Evolutionary conservation across 2,113 vertebrate genomes (phyloP), one percentile per base, ranked within the genome.

Genomic region (Xenopus laevis): DNA sequence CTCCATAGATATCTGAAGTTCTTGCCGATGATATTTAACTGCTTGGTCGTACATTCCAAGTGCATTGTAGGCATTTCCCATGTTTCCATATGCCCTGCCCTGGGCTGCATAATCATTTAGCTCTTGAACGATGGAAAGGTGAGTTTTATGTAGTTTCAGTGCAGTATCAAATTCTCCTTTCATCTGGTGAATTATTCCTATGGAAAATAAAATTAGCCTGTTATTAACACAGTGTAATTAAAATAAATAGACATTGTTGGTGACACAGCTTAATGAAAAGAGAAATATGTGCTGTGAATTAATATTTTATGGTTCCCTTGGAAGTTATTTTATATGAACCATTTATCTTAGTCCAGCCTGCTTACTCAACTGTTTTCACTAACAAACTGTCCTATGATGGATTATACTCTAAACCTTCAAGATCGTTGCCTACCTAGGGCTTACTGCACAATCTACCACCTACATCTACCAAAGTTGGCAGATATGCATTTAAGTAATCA

Each of bases 111-210:
- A 98, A 74, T 98, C 96, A 0, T 88, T 97, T 16, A 98, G 90
- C 87, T 98, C 96, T 88, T 98, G 96, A 5, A 87, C 96, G 2
- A 98, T 96, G 79, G 93, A 92, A 82, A 98, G 89, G 82, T 98
- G 96, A 0, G 91, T 90, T 85, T 97, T 98, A 84, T 98, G 96
- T 79, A 98, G 95, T 79, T 93, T 94, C 87, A 98, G 93, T 0
- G 96, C 96, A 0, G 91, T 85, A 77, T 97, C 95, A 0, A 96
- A 98, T 82, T 98, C 96, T 0, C 96, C 96, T 71, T 95, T 98
- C 96, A 98, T 98, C 90, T 98, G 96, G 85, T 98, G 94, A 77
- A 98, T 96, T 79, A 98, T 98, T 20, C 96, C 96, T 98, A 87
- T 13, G 33, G 33, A 71, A 68, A 69, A 17, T 0, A 79, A 18